A percentile compares a stretch with the other conserved stretches of the same genome.
Evolutionary conservation across 2,797 vertebrate species (phyloP).

Genomic region (Balearica regulorum): DNA sequence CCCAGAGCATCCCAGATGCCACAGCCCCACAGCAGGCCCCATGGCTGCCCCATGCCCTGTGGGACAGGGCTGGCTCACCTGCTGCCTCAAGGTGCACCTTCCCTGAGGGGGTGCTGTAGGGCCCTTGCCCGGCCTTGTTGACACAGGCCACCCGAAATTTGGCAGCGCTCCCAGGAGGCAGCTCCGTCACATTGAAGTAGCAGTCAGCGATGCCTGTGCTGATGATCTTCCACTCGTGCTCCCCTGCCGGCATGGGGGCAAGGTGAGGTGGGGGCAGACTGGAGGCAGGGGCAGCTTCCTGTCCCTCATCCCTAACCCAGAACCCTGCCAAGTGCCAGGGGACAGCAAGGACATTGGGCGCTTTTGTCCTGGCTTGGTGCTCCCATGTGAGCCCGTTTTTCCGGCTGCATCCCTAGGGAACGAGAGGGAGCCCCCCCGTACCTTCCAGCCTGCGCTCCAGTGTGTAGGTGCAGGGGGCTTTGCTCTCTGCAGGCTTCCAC

Average conservation of each 20-base stretch:
- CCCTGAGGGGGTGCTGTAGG: slow-evolving; percentile 88
- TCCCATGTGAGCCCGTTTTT: neutral
- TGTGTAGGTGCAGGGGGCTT: slow-evolving; percentile 91
- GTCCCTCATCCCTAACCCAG: no score
- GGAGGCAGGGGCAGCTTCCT: neutral
- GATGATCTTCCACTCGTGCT: slow-evolving; percentile 87
- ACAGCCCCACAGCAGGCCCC: no score
- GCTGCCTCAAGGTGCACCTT: slow-evolving; percentile 77
- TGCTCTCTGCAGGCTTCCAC: slow-evolving; percentile 91
- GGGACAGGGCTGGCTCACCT: slow-evolving; percentile 66
- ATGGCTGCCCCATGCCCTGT: fast-evolving
- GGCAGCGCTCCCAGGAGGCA: slow-evolving; percentile 77
- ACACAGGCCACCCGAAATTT: slow-evolving; percentile 95
- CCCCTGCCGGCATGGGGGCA: slow-evolving; percentile 71
- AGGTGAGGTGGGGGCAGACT: neutral
- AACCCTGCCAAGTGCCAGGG: neutral
- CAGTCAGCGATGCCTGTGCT: slow-evolving; percentile 88
- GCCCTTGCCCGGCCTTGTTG: slow-evolving; percentile 95
- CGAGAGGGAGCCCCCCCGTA: slow-evolving; percentile 51
- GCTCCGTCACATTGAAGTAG: slow-evolving; percentile 90
- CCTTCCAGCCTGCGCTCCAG: slow-evolving; percentile 88
- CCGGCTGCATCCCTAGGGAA: neutral
- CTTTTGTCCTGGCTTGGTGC: neutral
- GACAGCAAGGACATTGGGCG: neutral
- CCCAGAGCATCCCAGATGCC: neutral